Evolutionary conservation across 2,797 vertebrate species (phyloP).

Genomic region (Xenopus petersii): DNA sequence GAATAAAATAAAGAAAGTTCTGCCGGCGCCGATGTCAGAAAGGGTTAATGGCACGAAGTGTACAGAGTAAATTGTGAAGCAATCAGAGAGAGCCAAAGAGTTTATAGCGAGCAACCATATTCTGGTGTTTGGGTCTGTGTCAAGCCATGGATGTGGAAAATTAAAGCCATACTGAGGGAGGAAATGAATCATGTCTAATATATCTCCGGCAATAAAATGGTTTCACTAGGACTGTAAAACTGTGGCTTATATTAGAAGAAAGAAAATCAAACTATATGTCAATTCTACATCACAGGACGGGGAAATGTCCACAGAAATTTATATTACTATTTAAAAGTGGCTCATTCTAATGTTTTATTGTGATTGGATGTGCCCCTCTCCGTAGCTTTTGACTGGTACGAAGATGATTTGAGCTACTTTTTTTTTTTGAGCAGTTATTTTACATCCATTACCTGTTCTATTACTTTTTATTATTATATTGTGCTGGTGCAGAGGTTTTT

Average conservation of each 20-base stretch:
- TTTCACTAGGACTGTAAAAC: slow-evolving; percentile 82
- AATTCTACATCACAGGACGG: slow-evolving; percentile 81
- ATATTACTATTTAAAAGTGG: slow-evolving; percentile 83
- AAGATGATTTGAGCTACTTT: slow-evolving; percentile 83
- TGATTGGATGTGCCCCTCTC: slow-evolving; percentile 81
- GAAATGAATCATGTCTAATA: slow-evolving; percentile 87
- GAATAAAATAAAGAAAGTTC: not conserved
- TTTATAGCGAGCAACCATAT: slow-evolving; percentile 79
- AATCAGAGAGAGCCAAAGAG: slow-evolving; percentile 79
- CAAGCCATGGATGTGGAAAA: slow-evolving; percentile 94
- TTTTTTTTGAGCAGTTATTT: slow-evolving; percentile 80
- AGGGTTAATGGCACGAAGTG: slow-evolving; percentile 79
- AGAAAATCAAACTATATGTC: slow-evolving; percentile 84
- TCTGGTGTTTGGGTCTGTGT: slow-evolving; percentile 80
- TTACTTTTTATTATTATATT: slow-evolving; percentile 86
- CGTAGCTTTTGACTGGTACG: slow-evolving; percentile 79
- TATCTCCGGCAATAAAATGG: slow-evolving; percentile 80
- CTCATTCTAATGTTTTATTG: slow-evolving; percentile 83
- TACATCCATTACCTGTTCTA: slow-evolving; percentile 84
- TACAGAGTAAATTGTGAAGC: slow-evolving; percentile 79
- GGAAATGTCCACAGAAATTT: slow-evolving; percentile 83
- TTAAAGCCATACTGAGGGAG: slow-evolving; percentile 87
- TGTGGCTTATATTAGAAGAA: slow-evolving; percentile 78
- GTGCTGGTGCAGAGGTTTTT: slow-evolving; percentile 80
- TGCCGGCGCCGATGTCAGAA: slow-evolving; percentile 52